Percentiles rank a stretch among this genome's conserved stretches.
Conservation (phyloP, 53 echinoderm and acorn worm species). For the Patiria pectinifera region DNA sequence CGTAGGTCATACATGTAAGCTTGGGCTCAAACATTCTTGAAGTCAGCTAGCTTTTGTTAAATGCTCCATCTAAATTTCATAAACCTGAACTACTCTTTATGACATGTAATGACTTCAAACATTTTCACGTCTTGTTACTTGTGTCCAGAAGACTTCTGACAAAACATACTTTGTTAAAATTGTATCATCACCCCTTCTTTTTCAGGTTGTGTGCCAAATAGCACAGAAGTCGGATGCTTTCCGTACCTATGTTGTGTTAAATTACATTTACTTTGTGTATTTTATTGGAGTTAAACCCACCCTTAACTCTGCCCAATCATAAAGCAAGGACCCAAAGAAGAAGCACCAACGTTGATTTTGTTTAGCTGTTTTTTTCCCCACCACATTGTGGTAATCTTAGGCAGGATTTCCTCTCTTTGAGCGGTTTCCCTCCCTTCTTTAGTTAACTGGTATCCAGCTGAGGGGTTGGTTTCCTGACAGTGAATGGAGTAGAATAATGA, state of each 20-base stretch:
- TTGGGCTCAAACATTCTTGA: not conserved
- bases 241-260: no score
- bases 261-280: no score
- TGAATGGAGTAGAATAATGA: slow-evolving; percentile 12
- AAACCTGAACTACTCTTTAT: not conserved
- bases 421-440: not conserved
- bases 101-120: no score
- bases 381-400: not conserved
- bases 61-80: not conserved
- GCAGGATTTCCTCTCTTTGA: not conserved
- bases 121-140: no score
- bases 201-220: no score
- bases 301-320: no score
- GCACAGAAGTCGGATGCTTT: no score
- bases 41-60: not conserved
- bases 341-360: not conserved
- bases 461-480: not conserved
- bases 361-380: not conserved
- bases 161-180: no score
- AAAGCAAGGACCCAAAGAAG: not conserved
- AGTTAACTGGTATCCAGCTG: not conserved
- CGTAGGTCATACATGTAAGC: not conserved
- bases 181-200: no score
- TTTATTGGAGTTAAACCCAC: no score
- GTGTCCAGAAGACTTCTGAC: no score